Base-by-base conservation (phyloP, 1,140 invertebrate species). In the Varroa destructor region DNA sequence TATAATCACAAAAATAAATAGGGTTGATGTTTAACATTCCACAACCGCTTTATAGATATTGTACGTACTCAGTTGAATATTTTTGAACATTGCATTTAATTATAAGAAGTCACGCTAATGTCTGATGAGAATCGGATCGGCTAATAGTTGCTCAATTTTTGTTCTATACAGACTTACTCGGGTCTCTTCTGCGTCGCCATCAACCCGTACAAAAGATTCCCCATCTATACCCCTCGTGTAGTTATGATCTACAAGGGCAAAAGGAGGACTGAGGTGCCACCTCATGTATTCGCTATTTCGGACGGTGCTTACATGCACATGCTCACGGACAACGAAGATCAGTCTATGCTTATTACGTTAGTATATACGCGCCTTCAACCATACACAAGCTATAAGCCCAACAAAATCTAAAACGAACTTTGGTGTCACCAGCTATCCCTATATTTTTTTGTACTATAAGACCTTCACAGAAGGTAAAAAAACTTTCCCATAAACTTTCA, bases 291-390 rank as follows among this genome's bases (percentile, higher is more conserved):
- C 84, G 94, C 96, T 82, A 93, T 99, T 83, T 96, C 95, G 84
- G 96, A 99, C 81, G 92, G 92, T 82, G 95, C 96, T 78, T 99
- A 99, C 84, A 93, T 94, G 79, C 95, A 97, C 84, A 99, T 99
- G 96, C 88, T 97, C 82, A 93, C 92, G 81, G 87, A 95, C 84
- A 88, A 87, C 80, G 91, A 94, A 83, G 94, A 95, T 85, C 92
- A 95, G 85, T 95, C 91, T 85, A 94, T 95, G 92, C 88, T 95
- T 87, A 95, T 95, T 85, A 95, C 93, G 88, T 89, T 85, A 87
- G 86, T 86, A 78, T 77, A 51, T 37, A 36, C 10, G 67, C 3
- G 8, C 46, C 8, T 8, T 4, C 46, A 51, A 51, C 46, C 46
- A 51, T 4, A 51, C 46, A 51, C 8, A 51, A 51, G 46, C 46